Evolutionary conservation across 2,113 vertebrate species (phyloP), one percentile per base, ranked within the genome.

Genomic region (Podarcis muralis): DNA sequence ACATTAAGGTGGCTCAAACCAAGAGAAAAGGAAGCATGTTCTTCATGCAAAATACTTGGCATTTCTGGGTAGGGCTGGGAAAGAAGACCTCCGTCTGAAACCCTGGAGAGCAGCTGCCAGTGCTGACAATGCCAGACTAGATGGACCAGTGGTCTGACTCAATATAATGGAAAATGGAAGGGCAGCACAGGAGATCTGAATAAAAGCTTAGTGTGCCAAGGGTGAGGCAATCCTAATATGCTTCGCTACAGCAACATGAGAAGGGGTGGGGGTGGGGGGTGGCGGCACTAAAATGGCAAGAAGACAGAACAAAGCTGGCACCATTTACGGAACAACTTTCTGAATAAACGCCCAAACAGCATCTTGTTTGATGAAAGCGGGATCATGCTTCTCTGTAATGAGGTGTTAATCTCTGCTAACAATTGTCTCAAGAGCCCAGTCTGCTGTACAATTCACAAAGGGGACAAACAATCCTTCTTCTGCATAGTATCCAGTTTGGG

Each of bases 371-470:
- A 65, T n/a, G 80, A 66, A 85, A 90, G 18, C 65, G 43, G 48
- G 22, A 35, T 35, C 76, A 71, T 89, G 13, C 43, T 80, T 43
- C 74, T 43, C 53, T 85, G 48, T 79, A 72, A 71, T 66, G 20
- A 90, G n/a, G 16, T 22, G 20, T 65, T 83, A 77, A 85, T 80
- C 48, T 89, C 35, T 32, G 32, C 65, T 71, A 62, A 84, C 35
- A 79, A 32, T 77, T 32, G 27, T 78, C 81, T 35, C 71, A 75
- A 8, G 7, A 66, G 25, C 25, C 25, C 1, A 3, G 87, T 53
- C 9, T 4, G 16, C 8, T 88, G 84, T 81, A 65, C 15, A 53
- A 71, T 16, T 85, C 80, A 84, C 48, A 71, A 80, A 37, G 7
- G 13, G 18, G 35, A 69, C 62, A 69, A 80, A 40, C 12, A 79